Percentiles rank a stretch among this genome's conserved stretches.
Conservation (phyloP, 2,113 vertebrate species). For the Girardinichthys multiradiatus region DNA sequence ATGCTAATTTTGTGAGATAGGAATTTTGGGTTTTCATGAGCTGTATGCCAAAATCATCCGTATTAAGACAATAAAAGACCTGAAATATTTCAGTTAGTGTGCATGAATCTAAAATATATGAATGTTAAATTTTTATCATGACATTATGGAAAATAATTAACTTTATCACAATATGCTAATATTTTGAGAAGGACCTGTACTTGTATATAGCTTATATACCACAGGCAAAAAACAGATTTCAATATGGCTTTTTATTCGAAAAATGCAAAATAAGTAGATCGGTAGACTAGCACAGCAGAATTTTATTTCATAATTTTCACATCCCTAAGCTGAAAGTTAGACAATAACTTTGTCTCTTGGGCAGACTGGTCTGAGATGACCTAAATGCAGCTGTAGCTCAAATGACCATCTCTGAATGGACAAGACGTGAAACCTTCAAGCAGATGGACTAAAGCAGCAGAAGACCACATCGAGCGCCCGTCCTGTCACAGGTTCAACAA, state of each 20-base stretch:
- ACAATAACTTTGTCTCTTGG: background rate
- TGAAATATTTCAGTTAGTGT: no score
- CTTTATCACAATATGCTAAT: no score
- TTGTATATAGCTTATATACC: background rate
- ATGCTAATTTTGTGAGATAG: no score
- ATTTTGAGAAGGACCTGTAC: no score
- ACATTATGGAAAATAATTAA: no score
- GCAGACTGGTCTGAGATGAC: background rate
- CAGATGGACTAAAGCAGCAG: background rate
- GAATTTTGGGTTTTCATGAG: no score
- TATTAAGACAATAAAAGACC: no score
- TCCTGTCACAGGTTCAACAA: background rate
- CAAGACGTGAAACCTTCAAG: background rate
- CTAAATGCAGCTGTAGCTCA: background rate
- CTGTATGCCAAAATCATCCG: no score
- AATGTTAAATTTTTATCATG: no score
- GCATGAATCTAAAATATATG: no score
- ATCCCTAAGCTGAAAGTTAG: background rate
- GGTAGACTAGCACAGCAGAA: background rate
- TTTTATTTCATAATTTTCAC: background rate
- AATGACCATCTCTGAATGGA: background rate
- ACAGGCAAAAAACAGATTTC: background rate
- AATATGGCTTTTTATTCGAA: background rate
- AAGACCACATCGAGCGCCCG: background rate
- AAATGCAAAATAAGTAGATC: background rate